Evolutionary conservation across 2,113 vertebrate genomes (phyloP).

Genomic region (Trichechus manatus): DNA sequence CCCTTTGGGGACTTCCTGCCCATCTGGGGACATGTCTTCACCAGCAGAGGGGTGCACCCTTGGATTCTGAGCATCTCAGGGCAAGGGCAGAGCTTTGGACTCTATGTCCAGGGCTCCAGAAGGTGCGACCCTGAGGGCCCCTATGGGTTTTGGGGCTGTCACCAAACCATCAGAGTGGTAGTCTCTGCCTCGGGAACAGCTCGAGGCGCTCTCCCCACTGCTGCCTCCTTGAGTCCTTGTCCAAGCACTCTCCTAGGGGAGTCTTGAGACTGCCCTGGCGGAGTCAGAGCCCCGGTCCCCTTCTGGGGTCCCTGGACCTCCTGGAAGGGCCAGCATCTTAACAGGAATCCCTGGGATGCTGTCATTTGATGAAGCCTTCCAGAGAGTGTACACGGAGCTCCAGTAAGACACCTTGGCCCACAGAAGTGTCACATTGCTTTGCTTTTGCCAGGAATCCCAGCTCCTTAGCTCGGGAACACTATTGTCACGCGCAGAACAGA

Average conservation of each 20-base stretch:
- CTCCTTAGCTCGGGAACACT: constrained; percentile 55
- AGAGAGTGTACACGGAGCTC: constrained; percentile 2
- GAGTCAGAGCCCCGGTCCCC: background rate
- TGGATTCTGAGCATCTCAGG: background rate
- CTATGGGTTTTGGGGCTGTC: background rate
- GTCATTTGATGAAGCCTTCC: constrained; percentile 54
- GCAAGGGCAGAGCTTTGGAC: background rate
- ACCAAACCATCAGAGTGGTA: background rate
- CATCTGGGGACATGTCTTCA: background rate
- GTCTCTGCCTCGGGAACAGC: background rate
- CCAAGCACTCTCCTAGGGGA: background rate
- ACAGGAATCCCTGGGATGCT: background rate
- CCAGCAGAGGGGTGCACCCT: background rate
- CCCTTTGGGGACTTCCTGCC: background rate
- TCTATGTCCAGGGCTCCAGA: constrained; percentile 18
- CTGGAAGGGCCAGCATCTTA: background rate
- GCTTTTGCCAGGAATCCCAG: constrained; percentile 69
- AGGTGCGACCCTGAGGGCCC: background rate
- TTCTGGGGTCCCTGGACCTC: background rate
- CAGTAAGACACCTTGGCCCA: constrained; percentile 57
- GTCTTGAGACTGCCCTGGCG: background rate
- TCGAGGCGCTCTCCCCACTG: background rate
- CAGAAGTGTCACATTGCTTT: constrained; percentile 70
- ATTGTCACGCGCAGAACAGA: constrained; percentile 56
- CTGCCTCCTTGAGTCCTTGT: background rate